phyloP scores from a whole-genome alignment of 92 coral and sea anemone genomes.

The Zoanthus sansibaricus region DNA sequence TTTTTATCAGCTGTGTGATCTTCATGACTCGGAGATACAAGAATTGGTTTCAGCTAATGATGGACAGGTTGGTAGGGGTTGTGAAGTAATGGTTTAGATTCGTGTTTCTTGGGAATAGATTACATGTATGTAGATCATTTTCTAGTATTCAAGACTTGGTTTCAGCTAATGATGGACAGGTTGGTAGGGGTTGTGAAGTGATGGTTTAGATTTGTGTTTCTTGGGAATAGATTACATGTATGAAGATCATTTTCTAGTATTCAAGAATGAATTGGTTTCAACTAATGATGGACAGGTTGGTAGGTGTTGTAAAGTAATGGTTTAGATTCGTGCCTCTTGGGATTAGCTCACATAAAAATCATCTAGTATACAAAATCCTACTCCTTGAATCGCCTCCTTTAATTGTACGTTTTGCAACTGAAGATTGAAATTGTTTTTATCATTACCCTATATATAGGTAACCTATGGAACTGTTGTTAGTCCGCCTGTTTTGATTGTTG shows the following conservation, averaged over 20 bases:
- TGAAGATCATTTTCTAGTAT: slow-evolving; percentile 18
- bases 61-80: slow-evolving; percentile 80
- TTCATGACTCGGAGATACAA: slow-evolving; percentile 91
- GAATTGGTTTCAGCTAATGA: slow-evolving; percentile 83
- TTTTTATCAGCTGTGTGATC: slow-evolving; percentile 93
- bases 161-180: slow-evolving; percentile 92
- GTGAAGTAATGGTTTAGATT: neutral
- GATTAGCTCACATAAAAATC: neutral
- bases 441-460: too few species aligned
- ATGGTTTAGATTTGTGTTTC: neutral
- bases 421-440: too few species aligned
- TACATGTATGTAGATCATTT: too few species aligned
- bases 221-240: neutral
- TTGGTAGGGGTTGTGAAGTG: slow-evolving; percentile 38
- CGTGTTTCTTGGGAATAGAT: neutral
- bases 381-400: too few species aligned
- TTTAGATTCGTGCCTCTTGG: neutral
- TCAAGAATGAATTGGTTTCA: slow-evolving; percentile 74
- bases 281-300: slow-evolving; percentile 91
- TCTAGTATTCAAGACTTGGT: slow-evolving; percentile 85
- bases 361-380: too few species aligned
- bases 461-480: too few species aligned
- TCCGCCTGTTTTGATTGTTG: neutral
- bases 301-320: neutral
- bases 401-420: too few species aligned